Evolutionary conservation across 1,140 invertebrate species (phyloP), one percentile per base, ranked within the genome.

Genomic region (Stegodyphus dumicola): DNA sequence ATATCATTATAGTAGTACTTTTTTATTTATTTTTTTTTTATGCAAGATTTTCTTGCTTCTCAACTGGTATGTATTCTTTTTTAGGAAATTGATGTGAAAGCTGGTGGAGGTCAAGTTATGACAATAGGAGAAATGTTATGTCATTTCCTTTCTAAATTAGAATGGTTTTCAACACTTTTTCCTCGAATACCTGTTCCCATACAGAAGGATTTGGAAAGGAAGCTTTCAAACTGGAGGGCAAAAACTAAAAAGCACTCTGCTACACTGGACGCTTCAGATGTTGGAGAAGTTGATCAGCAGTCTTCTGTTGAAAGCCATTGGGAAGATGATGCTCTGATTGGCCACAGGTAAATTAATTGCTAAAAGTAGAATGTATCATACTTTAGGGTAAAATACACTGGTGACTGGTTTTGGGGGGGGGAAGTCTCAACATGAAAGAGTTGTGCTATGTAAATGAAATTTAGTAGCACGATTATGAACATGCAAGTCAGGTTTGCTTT

Each of bases 181-280:
- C 99, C 99, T 1, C 93, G 99, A 87, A 99, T 99, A 91, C 98
- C 99, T n/a, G 98, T 99, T 56, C 98, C 98, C 15, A 98, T 99
- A 88, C 97, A 99, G 91, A 97, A 94, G 89, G 88, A 89, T 73
- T 86, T 96, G 86, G 95, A 97, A 89, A 94, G 94, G 89, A 94
- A 93, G 88, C 90, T 95, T 5, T 66, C 80, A 18, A 48, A 77
- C 7, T 78, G 84, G 84, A 71, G 84, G 33, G 84, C 75, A 51
- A 86, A 86, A 54, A 64, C 7, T 33, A 52, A 56, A 56, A 56
- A 17, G 18, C 90, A 91, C 76, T 90, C 91, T 64, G 88, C 90
- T 66, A 87, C 90, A 2, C 89, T 90, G 64, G 90, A 91, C 77
- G 90, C 90, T 15, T 91, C 91, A 33, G 90, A 90, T 76, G 90